Evolutionary conservation across 1,140 invertebrate species (phyloP), one percentile per base, ranked within the genome.

Genomic region (Papilio xuthus): DNA sequence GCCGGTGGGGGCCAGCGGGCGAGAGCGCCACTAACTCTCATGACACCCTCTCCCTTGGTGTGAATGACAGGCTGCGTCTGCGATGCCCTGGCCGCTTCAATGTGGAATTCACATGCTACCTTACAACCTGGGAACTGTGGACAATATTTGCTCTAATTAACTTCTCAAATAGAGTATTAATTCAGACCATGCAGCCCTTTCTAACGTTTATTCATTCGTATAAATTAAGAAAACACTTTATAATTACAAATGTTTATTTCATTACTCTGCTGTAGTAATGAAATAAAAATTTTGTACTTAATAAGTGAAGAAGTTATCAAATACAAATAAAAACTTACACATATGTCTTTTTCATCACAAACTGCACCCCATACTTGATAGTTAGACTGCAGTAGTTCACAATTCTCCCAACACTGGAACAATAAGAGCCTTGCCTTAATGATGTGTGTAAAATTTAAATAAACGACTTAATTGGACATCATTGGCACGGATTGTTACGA

Each of bases 331-430:
- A 90, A 90, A 96, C 96, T 96, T 95, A 96, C 96, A 90, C 96
- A 96, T 90, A 96, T 95, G 85, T 95, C 95, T 86, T 95, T 95
- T 84, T 96, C 95, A 83, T 96, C 95, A 90, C 96, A 96, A 91
- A 96, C 96, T 81, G 95, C 95, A 78, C 96, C 96, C 94, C 95
- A 96, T 28, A 96, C 95, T 93, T 96, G 95, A 93, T 95, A 97
- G 90, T 96, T 96, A 76, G 96, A 96, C 92, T 97, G 96, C 80
- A 97, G 94, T 71, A 96, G 91, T 89, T 97, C 96, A 94, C 97
- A 97, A 88, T 96, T 96, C 90, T 96, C 95, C 96, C 96, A 97
- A 90, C 97, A 97, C 96, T 97, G 96, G 78, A 96, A 97, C 92
- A 95, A 95, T 90, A 94, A 84, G 86, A 78, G 67, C 56, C 78